Conservation (phyloP, 37 sponge, comb jelly and placozoan species). For the Cladorhizidae sp. region DNA sequence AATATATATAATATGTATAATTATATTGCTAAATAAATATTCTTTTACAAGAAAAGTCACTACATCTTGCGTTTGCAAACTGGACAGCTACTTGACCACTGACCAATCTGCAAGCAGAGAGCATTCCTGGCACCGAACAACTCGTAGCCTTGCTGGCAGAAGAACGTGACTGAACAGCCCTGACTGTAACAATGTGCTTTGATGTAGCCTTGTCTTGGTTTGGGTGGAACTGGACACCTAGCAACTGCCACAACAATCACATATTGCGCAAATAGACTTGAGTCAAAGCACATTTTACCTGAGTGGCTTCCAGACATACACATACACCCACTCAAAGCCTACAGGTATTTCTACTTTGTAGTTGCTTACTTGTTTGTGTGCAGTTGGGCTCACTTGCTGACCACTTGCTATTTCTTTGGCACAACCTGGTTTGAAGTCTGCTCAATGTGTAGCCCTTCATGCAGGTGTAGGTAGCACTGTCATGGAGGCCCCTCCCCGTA, state of each 20-base stretch:
- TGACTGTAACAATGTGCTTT: background rate
- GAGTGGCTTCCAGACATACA: background rate
- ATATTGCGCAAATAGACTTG: background rate
- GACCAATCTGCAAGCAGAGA: constrained; percentile 17
- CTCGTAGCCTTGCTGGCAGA: constrained; percentile 40
- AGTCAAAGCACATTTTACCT: background rate
- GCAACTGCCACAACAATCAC: constrained; percentile 6
- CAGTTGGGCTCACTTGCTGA: background rate
- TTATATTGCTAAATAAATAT: too few relatives aligned
- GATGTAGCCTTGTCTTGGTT: constrained; percentile 44
- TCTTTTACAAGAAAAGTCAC: too few relatives aligned
- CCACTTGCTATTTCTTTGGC: constrained; percentile 58
- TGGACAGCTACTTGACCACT: constrained; percentile 42
- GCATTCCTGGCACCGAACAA: constrained; percentile 22
- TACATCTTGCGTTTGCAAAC: constrained; percentile 17
- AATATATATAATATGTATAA: too few relatives aligned
- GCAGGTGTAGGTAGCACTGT: constrained; percentile 51
- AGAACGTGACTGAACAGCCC: constrained; percentile 32
- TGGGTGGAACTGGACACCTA: constrained; percentile 36
- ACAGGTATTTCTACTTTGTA: too few relatives aligned
- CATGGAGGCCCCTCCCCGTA: constrained; percentile 8
- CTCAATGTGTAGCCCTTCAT: constrained; percentile 27
- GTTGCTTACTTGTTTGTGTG: background rate
- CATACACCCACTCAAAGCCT: too few relatives aligned
- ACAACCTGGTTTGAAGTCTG: constrained; percentile 4